Evolutionary conservation across 2,113 vertebrate species (phyloP).

Genomic region (Zosterops japonicus): DNA sequence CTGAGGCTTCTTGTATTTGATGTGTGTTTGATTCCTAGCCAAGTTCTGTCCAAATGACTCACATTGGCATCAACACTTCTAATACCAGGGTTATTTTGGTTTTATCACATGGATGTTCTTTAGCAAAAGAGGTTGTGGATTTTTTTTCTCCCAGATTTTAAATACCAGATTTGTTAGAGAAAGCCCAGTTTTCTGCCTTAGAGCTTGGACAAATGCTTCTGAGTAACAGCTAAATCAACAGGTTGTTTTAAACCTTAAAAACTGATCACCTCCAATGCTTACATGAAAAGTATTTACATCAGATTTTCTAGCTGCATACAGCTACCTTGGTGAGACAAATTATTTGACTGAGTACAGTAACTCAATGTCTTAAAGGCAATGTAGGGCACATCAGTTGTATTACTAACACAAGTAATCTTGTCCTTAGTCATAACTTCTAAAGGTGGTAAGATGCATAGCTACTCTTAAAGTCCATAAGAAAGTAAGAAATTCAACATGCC

Average conservation of each 20-base stretch:
- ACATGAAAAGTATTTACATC: neutral
- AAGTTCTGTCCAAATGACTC: neutral
- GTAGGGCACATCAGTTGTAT: neutral
- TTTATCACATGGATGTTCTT: neutral
- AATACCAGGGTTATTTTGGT: neutral
- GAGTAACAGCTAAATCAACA: neutral
- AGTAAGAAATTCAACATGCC: neutral
- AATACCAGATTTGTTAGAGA: neutral
- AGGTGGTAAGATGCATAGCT: neutral
- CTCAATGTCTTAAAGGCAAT: neutral
- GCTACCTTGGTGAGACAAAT: neutral
- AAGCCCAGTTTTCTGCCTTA: neutral
- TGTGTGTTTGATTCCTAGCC: neutral
- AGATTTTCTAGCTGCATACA: neutral
- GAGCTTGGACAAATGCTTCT: neutral
- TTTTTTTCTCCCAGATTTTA: neutral
- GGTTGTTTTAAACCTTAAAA: neutral
- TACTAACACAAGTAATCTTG: neutral
- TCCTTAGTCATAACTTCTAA: neutral
- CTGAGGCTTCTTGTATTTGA: neutral
- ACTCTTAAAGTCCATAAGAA: neutral
- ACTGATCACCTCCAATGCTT: neutral
- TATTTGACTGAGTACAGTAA: neutral
- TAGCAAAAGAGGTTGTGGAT: neutral
- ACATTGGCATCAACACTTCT: neutral